A percentile compares a stretch with the other conserved stretches of the same genome.
Evolutionary conservation across 2,113 vertebrate species (phyloP).

Genomic region (Corythaixoides concolor): DNA sequence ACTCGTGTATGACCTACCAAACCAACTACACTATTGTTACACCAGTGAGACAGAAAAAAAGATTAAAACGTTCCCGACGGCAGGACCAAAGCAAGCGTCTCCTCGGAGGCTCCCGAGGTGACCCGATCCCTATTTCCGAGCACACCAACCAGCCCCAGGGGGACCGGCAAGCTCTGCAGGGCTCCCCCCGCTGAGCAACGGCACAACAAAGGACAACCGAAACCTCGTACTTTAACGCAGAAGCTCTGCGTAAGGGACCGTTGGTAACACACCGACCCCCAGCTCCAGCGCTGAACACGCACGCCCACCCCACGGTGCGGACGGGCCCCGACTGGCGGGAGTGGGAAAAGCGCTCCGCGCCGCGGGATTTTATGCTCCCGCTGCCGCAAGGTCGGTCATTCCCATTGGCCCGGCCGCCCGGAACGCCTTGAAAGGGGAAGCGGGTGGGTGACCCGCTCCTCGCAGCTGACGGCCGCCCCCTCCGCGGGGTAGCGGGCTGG

Average conservation of each 20-base stretch:
- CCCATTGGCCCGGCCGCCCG: too few species aligned
- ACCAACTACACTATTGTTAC: neutral
- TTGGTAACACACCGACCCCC: too few species aligned
- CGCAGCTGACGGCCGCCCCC: accelerated
- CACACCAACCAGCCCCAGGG: accelerated
- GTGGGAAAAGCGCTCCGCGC: too few species aligned
- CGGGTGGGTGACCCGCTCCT: accelerated
- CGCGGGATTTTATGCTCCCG: neutral
- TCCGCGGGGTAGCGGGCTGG: accelerated
- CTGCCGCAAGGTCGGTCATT: accelerated
- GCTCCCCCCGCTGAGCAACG: too few species aligned
- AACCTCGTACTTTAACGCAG: accelerated
- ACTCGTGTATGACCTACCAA: neutral
- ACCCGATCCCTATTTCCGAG: too few species aligned
- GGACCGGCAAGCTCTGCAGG: too few species aligned
- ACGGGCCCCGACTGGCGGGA: too few species aligned
- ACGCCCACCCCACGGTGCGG: too few species aligned
- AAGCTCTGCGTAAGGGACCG: accelerated
- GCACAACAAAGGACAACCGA: too few species aligned
- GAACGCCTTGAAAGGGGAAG: too few species aligned
- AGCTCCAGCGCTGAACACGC: accelerated
- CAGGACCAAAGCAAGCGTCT: accelerated
- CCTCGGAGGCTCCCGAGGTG: too few species aligned
- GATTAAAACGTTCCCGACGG: accelerated
- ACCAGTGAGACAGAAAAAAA: neutral